phyloP scores from a whole-genome alignment of 2,797 vertebrate species.

The Cephalopachus bancanus region DNA sequence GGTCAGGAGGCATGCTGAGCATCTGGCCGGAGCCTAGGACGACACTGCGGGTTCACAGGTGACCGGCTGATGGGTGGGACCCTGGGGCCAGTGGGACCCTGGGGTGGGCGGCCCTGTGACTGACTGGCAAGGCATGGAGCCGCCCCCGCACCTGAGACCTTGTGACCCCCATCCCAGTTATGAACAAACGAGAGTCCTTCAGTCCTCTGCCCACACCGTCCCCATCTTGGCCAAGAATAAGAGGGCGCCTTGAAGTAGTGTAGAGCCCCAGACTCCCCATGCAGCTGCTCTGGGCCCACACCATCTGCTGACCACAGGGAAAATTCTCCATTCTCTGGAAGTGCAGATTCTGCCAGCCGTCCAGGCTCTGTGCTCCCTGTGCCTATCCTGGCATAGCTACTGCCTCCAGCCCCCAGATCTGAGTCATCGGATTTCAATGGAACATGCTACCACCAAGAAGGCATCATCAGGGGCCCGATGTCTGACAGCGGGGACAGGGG shows the following conservation, averaged over 20 bases:
- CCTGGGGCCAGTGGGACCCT: neutral
- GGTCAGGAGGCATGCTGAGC: conserved; percentile 84
- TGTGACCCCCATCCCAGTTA: conserved; percentile 65
- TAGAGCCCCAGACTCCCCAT: conserved; percentile 24
- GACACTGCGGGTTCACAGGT: conserved; percentile 85
- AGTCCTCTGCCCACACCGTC: conserved; percentile 36
- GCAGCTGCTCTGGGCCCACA: conserved; percentile 17
- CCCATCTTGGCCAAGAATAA: conserved; percentile 70
- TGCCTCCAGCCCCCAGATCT: conserved; percentile 77
- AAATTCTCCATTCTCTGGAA: conserved; percentile 55
- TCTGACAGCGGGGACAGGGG: neutral
- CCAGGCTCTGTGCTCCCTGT: neutral
- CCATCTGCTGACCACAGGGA: conserved; percentile 48
- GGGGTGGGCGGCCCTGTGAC: conserved; percentile 22
- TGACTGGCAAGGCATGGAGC: conserved; percentile 42
- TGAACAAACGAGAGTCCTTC: conserved; percentile 79
- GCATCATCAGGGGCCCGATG: conserved; percentile 51
- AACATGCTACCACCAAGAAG: conserved; percentile 71
- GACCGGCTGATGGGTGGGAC: conserved; percentile 79
- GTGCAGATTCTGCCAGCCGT: neutral
- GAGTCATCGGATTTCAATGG: conserved; percentile 74
- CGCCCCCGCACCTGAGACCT: conserved; percentile 66
- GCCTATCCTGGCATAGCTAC: conserved; percentile 29
- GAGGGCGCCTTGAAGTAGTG: conserved; percentile 60
- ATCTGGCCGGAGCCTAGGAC: conserved; percentile 82